phyloP scores from a whole-genome alignment of 1,140 invertebrate genomes.

The Drosophila ananassae region DNA sequence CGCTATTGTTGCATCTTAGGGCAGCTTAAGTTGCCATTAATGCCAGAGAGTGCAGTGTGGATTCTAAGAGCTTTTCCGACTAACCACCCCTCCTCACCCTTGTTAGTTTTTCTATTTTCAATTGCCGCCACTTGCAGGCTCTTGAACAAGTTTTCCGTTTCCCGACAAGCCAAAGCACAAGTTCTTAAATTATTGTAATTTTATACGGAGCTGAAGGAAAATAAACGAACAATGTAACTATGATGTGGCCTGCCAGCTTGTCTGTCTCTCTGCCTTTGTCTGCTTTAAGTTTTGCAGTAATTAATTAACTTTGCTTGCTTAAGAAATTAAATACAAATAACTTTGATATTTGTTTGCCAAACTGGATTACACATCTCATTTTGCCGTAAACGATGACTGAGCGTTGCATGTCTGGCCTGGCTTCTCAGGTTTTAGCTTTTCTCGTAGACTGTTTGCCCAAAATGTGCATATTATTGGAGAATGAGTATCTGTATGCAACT shows the following conservation, averaged over 20 bases:
- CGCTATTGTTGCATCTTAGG: conserved; percentile 55
- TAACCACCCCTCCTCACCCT: neutral
- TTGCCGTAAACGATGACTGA: conserved; percentile 49
- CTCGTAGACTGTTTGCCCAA: conserved; percentile 15
- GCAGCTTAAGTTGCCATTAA: conserved; percentile 73
- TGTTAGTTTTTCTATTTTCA: neutral
- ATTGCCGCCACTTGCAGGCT: conserved; percentile 16
- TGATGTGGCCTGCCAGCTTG: neutral
- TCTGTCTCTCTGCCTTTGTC: neutral
- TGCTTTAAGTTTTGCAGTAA: conserved; percentile 61
- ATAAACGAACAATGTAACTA: neutral
- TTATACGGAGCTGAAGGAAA: conserved; percentile 23
- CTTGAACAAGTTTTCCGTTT: conserved; percentile 24
- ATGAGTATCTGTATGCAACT: neutral
- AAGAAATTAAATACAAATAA: conserved; percentile 78
- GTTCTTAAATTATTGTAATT: conserved; percentile 76
- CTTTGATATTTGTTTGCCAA: conserved; percentile 78
- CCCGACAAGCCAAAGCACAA: conserved; percentile 43
- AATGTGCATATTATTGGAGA: conserved; percentile 11
- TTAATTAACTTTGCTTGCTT: conserved; percentile 78
- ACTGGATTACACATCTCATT: conserved; percentile 69
- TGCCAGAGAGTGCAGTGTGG: conserved; percentile 32
- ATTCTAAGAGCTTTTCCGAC: conserved; percentile 17
- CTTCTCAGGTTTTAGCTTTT: conserved; percentile 7
- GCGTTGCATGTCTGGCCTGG: neutral